Evolutionary conservation across 2,113 vertebrate genomes (phyloP).

Genomic region (Deroptyus accipitrinus): DNA sequence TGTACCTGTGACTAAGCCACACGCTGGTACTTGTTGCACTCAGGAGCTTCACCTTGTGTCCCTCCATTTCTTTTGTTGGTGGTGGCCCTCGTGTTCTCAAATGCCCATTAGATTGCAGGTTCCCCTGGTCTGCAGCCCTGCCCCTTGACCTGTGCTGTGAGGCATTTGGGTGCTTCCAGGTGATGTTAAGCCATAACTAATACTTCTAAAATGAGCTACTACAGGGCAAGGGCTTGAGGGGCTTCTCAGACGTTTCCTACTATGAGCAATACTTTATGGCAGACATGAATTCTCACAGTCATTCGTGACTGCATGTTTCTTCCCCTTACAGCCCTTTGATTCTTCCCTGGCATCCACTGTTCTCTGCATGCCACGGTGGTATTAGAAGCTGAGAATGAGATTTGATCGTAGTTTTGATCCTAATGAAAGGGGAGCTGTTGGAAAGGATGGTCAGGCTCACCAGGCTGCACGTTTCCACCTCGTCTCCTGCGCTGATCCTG

Average conservation of each 20-base stretch:
- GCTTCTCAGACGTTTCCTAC: not conserved
- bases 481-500: not conserved
- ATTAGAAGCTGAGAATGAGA: not conserved
- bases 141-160: not conserved
- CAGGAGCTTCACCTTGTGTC: not conserved
- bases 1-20: not conserved
- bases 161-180: not conserved
- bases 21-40: not conserved
- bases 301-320: not conserved
- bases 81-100: accelerated
- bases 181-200: not conserved
- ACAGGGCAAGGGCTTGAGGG: not conserved
- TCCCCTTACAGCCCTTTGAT: not conserved
- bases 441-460: not conserved
- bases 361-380: not conserved
- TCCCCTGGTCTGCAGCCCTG: not conserved
- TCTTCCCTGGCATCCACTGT: not conserved
- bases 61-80: not conserved
- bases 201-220: constrained; percentile 2
- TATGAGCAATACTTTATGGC: not conserved
- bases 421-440: not conserved
- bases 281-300: constrained; percentile 17
- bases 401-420: not conserved
- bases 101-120: not conserved
- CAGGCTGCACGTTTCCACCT: not conserved